Conservation (phyloP, 2,113 vertebrate genomes). For the Saiga tatarica region DNA sequence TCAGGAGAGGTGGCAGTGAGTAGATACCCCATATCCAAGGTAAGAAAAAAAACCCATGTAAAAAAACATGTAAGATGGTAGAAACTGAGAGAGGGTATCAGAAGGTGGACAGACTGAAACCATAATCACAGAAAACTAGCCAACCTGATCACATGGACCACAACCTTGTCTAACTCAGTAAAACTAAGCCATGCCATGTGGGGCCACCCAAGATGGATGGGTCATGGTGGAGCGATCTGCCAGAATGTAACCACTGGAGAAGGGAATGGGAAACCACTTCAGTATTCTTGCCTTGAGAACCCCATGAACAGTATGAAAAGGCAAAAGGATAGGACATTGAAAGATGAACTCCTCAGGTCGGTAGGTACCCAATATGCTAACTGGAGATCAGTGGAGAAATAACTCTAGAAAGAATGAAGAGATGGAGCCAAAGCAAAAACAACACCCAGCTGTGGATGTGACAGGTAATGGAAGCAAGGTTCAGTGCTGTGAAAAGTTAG, state of each 20-base stretch:
- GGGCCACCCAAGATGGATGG: not conserved
- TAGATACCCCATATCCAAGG: not conserved
- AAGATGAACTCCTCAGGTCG: not conserved
- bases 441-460: not conserved
- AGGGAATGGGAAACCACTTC: not conserved
- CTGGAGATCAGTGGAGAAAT: not conserved
- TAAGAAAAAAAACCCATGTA: not conserved
- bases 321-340: not conserved
- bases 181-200: not conserved
- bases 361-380: not conserved
- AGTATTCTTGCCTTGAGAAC: not conserved
- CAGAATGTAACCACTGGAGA: not conserved
- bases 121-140: not conserved
- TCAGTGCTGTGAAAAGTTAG: fast-evolving
- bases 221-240: not conserved
- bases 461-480: not conserved
- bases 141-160: not conserved
- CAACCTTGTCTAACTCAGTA: not conserved
- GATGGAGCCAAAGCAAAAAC: not conserved
- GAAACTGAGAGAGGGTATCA: not conserved
- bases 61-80: not conserved
- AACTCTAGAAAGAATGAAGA: not conserved
- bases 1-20: too few species aligned
- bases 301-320: not conserved
- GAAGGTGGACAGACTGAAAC: not conserved